Base-by-base conservation (phyloP, 2,797 vertebrate species). In the Squalus acanthias region DNA sequence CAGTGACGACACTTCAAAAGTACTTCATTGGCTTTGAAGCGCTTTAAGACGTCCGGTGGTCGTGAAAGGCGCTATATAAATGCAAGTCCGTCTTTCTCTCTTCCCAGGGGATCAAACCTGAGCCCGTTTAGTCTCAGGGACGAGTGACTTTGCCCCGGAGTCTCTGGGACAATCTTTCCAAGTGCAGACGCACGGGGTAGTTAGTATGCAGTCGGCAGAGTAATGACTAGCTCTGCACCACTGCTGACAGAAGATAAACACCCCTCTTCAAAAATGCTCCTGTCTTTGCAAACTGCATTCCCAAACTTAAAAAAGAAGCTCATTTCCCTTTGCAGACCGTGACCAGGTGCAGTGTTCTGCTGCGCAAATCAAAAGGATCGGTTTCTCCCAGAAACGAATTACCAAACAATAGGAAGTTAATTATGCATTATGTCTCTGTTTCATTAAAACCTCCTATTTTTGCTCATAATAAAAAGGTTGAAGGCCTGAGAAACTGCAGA, bases 391-490 rank as follows among this genome's bases (percentile, higher is more conserved):
- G 63, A 69, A 69, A 46, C 69, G 63, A 69, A 93, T 93, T 69
- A 13, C 8, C 65, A 93, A 93, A 65, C 89, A 92, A 93, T 67
- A 10, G 57, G 20, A 67, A 65, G n/a, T 67, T 93, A 93, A 93
- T 46, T 93, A 46, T 20, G 91, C 65, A 93, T 93, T 93, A 69
- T 69, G n/a, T 93, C n/a, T 69, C 33, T 69, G n/a, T 69, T 93
- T 93, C 20, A 39, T 69, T 93, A 67, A 69, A 93, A 93, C 65
- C 91, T 93, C 65, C 67, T 39, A 69, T 26, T 93, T 69, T 69
- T 46, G 91, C 91, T 9, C 69, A 93, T 67, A 93, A 93, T 93
- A 8, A 46, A 69, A 93, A 93, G 91, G 91, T 93, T 93, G 91
- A 69, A 93, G 65, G 17, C 65, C 24, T 69, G 39, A 93, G 65